Evolutionary conservation across 2,797 vertebrate genomes (phyloP), one percentile per base, ranked within the genome.

Genomic region (Enteromius treurensis): DNA sequence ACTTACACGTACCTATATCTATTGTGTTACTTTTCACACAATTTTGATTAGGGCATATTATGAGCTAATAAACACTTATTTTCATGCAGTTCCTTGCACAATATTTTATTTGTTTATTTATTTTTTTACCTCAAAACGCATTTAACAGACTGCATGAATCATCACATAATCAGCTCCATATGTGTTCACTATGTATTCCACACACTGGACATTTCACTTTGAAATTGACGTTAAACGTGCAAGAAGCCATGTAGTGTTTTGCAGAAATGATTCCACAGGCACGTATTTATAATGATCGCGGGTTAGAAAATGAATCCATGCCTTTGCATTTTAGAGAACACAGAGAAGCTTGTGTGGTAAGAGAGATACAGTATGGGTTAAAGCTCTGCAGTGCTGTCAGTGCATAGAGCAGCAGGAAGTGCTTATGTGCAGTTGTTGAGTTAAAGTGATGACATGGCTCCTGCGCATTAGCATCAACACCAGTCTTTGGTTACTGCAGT

Each of bases 331-430:
- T 64, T 32, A 64, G 13, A 32, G 32, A 64, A 37, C 17, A 68
- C 32, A 15, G 53, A 7, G 19, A 10, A n/a, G 10, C 29, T n/a
- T 55, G 10, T 55, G 49, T 75, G 29, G 29, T 37, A 11, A 37
- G 49, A 55, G 49, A 37, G 11, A 75, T 4, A 4, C 45, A 73
- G 70, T 11, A 32, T 75, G 32, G 19, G 49, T n/a, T 58, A 37
- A 75, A 75, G 73, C 51, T 55, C 32, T 75, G 71, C 73, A 58
- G 32, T 40, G 73, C 29, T 75, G 29, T 40, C 49, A 55, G 19
- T 55, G 47, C 70, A 73, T 73, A 32, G 29, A 73, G 73, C 21
- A 76, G 73, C 32, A 58, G 73, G 51, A 76, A 76, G 51, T 58
- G 73, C 51, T 76, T 21, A 76, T 58, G 73, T 74, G 71, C 49